Base-by-base conservation (phyloP, 2,797 vertebrate genomes). In the Allobates femoralis region DNA sequence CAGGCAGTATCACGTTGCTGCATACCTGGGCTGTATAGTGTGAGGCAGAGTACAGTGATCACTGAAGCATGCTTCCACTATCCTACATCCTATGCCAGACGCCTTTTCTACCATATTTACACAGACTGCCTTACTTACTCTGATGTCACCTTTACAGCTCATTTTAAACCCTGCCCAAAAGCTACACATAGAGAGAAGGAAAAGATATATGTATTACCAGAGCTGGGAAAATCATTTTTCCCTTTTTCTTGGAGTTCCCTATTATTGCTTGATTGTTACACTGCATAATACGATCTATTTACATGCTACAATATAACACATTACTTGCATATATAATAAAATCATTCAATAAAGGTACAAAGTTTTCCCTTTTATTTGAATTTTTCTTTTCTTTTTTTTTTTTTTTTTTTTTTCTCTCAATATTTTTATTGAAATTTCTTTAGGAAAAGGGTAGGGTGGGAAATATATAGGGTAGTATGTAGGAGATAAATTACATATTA, bases 81-180 rank as follows among this genome's bases (percentile, higher is more conserved):
- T 50, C 56, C 75, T 71, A 32, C 34, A 83, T 62, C 67, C 41
- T 62, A 79, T 74, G 56, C 41, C 56, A 84, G 81, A 74, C 64
- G 28, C 46, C 58, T 71, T 46, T 83, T 78, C 53, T 84, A 74
- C 53, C 58, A 79, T 60, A 74, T 60, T 32, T 66, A 69, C 46
- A 79, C 81, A 79, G 53, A 46, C 74, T 83, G 81, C 56, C 81
- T 84, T 34, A n/a, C 50, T 50, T 34, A 55, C 66, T 30, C 75
- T 87, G 81, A 84, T 84, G 86, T 87, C 81, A 87, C 76, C 23
- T 28, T 23, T 62, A 32, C 21, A 86, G 60, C 62, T 66, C 62
- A 51, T 28, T 69, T 84, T 53, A 79, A 80, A 75, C 76, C 81
- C 86, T 28, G 76, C 81, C 81, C 81, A 84, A 76, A 19, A 56